Base-by-base conservation (phyloP, 2,888 invertebrate genomes). In the Acanthosepion pharaonis region DNA sequence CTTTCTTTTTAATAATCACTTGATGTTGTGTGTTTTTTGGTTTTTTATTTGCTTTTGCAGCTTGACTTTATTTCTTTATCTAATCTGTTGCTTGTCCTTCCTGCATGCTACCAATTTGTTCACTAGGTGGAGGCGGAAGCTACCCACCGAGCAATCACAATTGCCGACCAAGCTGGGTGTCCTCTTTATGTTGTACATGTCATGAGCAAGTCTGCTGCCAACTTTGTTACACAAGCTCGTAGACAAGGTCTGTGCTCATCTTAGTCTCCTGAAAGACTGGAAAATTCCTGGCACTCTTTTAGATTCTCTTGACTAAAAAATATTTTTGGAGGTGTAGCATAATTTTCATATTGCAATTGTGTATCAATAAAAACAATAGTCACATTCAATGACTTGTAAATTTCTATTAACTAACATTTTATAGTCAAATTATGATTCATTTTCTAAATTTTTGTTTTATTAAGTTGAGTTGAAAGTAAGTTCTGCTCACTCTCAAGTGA, bases 181-280 rank as follows among this genome's bases (percentile, higher is more conserved):
- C 99, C 99, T 9, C 98, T 99, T 95, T 98, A 98, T 96, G 98
- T 99, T 97, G 99, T 99, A 96, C 99, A 99, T 98, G 98, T 99
- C 97, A 99, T 99, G 99, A 99, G 99, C 97, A 98, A 98, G 98
- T 98, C 98, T 95, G 99, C 99, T 2, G 99, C 98, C 94, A 98
- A 98, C 95, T 98, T 98, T 94, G 98, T 99, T 96, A 98, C 98
- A 91, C 98, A 98, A 49, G 98, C 98, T 96, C 97, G 98, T 92
- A 96, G 97, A 96, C 96, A 97, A 96, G 98, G 97, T 97, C 94
- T 94, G 95, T 95, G 28, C 42, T 51, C 51, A 18, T 25, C 48
- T 78, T 91, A 53, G 33, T 5, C 18, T 53, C 25, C n/a, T 28
- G 51, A 28, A 42, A n/a, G 64, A 15, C 49, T 49, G 33, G 55